A percentile compares a stretch with the other conserved stretches of the same genome.
Evolutionary conservation across 2,797 vertebrate genomes (phyloP).

Genomic region (Onychomys arenicola): DNA sequence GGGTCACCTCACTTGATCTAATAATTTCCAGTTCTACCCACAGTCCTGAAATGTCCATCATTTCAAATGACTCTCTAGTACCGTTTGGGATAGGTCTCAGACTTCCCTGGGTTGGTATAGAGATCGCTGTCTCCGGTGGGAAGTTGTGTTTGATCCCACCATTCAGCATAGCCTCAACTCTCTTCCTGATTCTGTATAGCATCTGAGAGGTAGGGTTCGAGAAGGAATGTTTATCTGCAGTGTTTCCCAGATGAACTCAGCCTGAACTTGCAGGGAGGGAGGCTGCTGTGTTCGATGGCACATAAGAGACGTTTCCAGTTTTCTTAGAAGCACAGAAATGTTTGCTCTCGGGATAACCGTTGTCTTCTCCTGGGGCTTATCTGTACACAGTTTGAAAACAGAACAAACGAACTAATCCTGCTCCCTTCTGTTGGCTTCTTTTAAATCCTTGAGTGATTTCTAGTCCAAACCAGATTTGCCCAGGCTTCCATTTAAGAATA

Average conservation of each 20-base stretch:
- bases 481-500: conserved; percentile 67
- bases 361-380: conserved; percentile 65
- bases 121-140: not conserved
- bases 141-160: not conserved
- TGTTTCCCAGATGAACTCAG: conserved; percentile 12
- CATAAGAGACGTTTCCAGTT: conserved; percentile 51
- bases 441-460: conserved; percentile 61
- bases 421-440: conserved; percentile 45
- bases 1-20: not conserved
- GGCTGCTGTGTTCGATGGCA: conserved; percentile 1
- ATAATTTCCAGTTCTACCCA: not conserved
- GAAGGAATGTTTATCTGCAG: conserved; percentile 11
- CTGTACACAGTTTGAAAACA: conserved; percentile 21
- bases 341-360: conserved; percentile 68
- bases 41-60: not conserved
- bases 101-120: not conserved
- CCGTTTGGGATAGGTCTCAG: not conserved
- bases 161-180: not conserved
- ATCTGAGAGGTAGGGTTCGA: not conserved
- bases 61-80: too few species aligned
- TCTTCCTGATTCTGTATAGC: not conserved
- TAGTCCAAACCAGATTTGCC: conserved; percentile 64
- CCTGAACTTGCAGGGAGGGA: conserved; percentile 54
- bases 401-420: conserved; percentile 63
- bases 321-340: conserved; percentile 62